Conservation (phyloP, 2,888 invertebrate genomes). For the Imbricaverruca yamaguchii region DNA sequence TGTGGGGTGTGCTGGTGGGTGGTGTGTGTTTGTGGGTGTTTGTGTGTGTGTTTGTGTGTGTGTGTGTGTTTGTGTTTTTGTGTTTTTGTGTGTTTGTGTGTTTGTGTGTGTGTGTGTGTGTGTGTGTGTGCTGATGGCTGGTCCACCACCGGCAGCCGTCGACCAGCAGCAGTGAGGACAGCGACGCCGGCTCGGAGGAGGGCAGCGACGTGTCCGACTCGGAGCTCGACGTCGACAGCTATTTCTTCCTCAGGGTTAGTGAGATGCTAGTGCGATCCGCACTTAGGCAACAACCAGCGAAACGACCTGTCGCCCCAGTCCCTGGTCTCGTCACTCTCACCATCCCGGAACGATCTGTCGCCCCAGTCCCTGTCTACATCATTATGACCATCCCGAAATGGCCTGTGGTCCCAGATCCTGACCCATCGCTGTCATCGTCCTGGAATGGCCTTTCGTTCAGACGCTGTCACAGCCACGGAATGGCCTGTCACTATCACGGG, state of each 20-base stretch:
- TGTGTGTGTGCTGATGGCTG: neutral
- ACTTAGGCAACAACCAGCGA: too few species aligned
- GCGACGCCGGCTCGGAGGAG: slow-evolving; percentile 36
- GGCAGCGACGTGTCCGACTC: slow-evolving; percentile 50
- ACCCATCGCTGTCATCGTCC: too few species aligned
- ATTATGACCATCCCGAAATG: too few species aligned
- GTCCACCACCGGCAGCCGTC: neutral
- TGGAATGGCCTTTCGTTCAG: too few species aligned
- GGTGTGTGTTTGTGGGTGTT: too few species aligned
- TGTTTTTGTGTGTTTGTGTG: neutral
- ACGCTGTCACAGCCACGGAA: too few species aligned
- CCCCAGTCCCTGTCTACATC: too few species aligned
- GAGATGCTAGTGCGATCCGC: neutral
- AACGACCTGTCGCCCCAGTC: too few species aligned
- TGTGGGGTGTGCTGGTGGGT: neutral
- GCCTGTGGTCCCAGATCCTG: too few species aligned
- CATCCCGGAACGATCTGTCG: too few species aligned
- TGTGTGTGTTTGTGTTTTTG: neutral
- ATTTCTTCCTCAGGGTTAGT: slow-evolving; percentile 61
- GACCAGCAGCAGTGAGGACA: slow-evolving; percentile 52
- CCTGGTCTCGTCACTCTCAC: too few species aligned
- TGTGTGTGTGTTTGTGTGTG: neutral
- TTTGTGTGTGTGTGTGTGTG: neutral
- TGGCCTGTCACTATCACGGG: too few species aligned
- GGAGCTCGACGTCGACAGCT: slow-evolving; percentile 79